These are phyloP conservation scores for Pammene fasciana DNA, from an alignment of 2,888 invertebrate genomes.

Conservation along the genomic window DNA sequence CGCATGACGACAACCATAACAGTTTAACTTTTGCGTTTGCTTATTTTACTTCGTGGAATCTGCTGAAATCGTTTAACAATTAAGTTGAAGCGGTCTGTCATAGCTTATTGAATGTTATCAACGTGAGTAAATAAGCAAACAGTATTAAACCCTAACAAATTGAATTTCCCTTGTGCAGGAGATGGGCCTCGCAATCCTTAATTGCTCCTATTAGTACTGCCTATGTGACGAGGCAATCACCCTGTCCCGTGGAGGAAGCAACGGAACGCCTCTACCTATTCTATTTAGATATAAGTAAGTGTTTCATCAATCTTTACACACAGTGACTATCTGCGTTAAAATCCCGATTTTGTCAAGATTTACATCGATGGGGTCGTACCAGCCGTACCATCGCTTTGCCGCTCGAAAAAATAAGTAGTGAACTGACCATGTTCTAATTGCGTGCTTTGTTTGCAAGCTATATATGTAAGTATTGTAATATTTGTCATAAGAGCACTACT, in stretches of 20 bases:
- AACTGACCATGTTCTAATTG: too few relatives aligned
- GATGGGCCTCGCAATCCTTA: constrained; percentile 33
- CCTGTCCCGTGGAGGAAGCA: constrained; percentile 38
- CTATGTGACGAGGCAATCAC: constrained; percentile 29
- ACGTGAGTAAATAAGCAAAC: constrained; percentile 57
- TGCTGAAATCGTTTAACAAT: constrained; percentile 1
- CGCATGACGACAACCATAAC: not conserved
- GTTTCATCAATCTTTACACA: not conserved
- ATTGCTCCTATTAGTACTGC: constrained; percentile 37
- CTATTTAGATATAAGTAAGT: not conserved
- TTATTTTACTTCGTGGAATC: not conserved
- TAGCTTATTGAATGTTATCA: constrained; percentile 46
- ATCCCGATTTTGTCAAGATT: not conserved
- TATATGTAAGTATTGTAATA: too few relatives aligned
- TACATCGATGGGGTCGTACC: too few relatives aligned
- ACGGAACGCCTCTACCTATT: constrained; percentile 18
- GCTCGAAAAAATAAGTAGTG: not conserved
- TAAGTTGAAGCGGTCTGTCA: not conserved
- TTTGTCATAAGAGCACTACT: too few relatives aligned
- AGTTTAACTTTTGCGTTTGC: not conserved
- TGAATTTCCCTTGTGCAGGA: constrained; percentile 59
- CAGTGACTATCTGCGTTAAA: not conserved
- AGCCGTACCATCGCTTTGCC: not conserved
- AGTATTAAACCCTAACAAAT: constrained; percentile 59
- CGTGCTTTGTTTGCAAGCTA: too few relatives aligned